phyloP scores from a whole-genome alignment of 2,113 vertebrate species.

The Notarius quadriscutis region DNA sequence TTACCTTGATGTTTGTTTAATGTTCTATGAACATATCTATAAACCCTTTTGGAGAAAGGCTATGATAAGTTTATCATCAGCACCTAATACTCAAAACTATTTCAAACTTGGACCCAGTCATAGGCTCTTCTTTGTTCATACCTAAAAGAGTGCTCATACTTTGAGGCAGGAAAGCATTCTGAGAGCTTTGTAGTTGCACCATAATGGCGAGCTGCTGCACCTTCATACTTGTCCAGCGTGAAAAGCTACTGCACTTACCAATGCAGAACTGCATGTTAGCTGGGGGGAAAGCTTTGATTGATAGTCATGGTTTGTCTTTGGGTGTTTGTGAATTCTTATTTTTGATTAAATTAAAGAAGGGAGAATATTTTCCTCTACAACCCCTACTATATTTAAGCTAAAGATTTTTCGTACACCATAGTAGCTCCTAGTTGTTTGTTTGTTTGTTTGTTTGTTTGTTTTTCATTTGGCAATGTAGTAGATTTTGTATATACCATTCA shows the following conservation, averaged over 20 bases:
- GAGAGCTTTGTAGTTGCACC: not conserved
- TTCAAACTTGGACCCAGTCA: not conserved
- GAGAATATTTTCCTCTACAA: slow-evolving; percentile 70
- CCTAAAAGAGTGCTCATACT: not conserved
- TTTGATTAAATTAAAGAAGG: slow-evolving; percentile 65
- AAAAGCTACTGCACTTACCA: slow-evolving; percentile 45
- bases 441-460: slow-evolving; percentile 55
- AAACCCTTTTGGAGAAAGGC: slow-evolving; percentile 9
- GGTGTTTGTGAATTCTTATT: slow-evolving; percentile 33
- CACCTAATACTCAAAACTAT: not conserved
- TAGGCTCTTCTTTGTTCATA: not conserved
- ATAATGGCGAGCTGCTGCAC: slow-evolving; percentile 38
- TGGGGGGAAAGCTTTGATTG: slow-evolving; percentile 22
- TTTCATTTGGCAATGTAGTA: slow-evolving; percentile 57
- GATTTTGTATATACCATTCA: slow-evolving; percentile 69
- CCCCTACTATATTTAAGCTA: slow-evolving; percentile 60
- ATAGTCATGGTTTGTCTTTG: slow-evolving; percentile 32
- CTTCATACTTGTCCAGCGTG: slow-evolving; percentile 28
- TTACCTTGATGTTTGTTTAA: slow-evolving; percentile 48
- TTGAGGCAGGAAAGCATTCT: slow-evolving; percentile 8
- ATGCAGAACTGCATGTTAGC: slow-evolving; percentile 29
- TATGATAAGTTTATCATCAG: slow-evolving; percentile 14
- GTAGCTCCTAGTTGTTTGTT: slow-evolving; percentile 29
- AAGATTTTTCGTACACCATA: slow-evolving; percentile 32
- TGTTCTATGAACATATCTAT: slow-evolving; percentile 11